Evolutionary conservation across 2,113 vertebrate species (phyloP).

Genomic region (Steatornis caripensis): DNA sequence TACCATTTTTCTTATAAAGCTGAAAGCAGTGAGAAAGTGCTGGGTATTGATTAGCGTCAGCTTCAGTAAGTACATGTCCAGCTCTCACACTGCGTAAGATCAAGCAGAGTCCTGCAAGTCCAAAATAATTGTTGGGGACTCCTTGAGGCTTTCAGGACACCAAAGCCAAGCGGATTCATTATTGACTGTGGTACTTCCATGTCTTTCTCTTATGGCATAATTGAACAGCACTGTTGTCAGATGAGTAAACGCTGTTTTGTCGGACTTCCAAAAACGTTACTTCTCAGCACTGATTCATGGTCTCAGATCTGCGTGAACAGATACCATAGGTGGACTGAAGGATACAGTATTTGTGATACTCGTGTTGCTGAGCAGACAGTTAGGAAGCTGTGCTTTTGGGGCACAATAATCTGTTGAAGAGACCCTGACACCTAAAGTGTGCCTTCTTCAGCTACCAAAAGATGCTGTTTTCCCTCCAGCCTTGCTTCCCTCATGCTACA

Average conservation of each 20-base stretch:
- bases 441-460: not conserved
- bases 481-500: not conserved
- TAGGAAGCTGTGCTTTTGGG: not conserved
- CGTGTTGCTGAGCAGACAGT: not conserved
- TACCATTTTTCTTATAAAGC: slow-evolving; percentile 8
- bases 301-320: not conserved
- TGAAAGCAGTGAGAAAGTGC: not conserved
- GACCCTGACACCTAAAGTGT: not conserved
- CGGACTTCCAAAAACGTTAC: not conserved
- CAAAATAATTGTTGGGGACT: not conserved
- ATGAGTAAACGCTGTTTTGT: not conserved
- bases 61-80: not conserved
- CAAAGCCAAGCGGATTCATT: not conserved
- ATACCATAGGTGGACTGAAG: not conserved
- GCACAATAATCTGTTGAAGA: not conserved
- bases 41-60: slow-evolving; percentile 26
- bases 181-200: not conserved
- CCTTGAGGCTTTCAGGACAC: not conserved
- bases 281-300: not conserved
- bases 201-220: not conserved
- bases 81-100: not conserved
- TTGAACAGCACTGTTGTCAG: not conserved
- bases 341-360: not conserved
- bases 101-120: not conserved
- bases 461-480: not conserved